These are phyloP conservation scores for Caenorhabditis imperialis DNA, from an alignment of 2,888 invertebrate genomes.

Conservation along the genomic window DNA sequence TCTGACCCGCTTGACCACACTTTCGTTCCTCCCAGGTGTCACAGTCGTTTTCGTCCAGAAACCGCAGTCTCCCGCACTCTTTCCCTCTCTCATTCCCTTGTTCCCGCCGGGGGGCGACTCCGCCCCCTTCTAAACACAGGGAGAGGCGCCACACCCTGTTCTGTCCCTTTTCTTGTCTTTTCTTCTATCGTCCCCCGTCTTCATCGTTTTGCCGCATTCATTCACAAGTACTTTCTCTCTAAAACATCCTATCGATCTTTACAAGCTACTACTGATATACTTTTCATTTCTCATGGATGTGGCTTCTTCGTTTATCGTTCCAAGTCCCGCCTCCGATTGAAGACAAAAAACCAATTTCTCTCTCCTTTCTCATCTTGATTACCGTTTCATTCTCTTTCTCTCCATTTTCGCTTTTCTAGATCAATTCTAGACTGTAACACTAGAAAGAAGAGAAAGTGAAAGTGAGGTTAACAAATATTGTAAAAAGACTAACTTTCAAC, in stretches of 20 bases:
- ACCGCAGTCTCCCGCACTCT: not conserved
- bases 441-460: not conserved
- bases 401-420: not conserved
- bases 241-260: not conserved
- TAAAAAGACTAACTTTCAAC: no score
- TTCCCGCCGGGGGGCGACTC: not conserved
- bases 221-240: constrained; percentile 7
- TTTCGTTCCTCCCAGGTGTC: no score
- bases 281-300: no score
- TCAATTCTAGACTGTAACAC: constrained; percentile 2
- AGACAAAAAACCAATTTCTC: not conserved
- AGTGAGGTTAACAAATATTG: no score
- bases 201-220: constrained; percentile 4
- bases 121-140: not conserved
- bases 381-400: not conserved
- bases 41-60: not conserved
- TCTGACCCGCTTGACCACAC: no score
- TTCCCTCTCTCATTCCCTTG: not conserved
- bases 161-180: constrained; percentile 2
- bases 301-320: no score
- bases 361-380: not conserved
- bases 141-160: constrained; percentile 29
- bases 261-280: no score
- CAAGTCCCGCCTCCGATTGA: no score
- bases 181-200: not conserved